phyloP scores from a whole-genome alignment of 2,113 vertebrate species.

The Nesoenas mayeri region DNA sequence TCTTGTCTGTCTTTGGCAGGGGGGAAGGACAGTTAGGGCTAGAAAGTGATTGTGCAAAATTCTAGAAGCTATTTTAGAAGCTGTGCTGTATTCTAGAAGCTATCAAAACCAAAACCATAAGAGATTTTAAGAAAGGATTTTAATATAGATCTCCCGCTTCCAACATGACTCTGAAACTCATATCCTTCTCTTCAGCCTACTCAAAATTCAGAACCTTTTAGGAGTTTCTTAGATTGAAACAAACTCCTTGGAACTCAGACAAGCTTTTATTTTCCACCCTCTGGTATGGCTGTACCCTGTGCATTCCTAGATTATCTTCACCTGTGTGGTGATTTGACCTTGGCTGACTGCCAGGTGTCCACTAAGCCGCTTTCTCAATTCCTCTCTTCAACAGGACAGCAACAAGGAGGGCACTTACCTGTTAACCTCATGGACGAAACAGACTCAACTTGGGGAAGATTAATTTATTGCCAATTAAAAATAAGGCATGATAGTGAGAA shows the following conservation, averaged over 20 bases:
- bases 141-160: background rate
- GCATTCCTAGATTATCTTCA: background rate
- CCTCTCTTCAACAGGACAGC: background rate
- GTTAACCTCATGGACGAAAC: too few relatives aligned
- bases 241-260: background rate
- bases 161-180: background rate
- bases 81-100: background rate
- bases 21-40: too few relatives aligned
- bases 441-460: too few relatives aligned
- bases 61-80: too few relatives aligned
- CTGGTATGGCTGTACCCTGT: background rate
- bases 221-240: background rate
- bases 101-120: background rate
- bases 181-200: background rate
- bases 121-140: background rate
- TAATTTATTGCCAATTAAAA: too few relatives aligned
- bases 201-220: background rate
- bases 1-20: too few relatives aligned
- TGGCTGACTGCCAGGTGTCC: background rate
- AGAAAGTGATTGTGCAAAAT: background rate
- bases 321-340: background rate
- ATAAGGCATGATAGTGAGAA: too few relatives aligned
- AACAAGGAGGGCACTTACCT: background rate
- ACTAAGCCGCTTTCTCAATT: too few relatives aligned
- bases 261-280: background rate